These are phyloP conservation scores for Coregonus sp. DNA, from an alignment of 2,797 vertebrate genomes.

Conservation along the genomic window DNA sequence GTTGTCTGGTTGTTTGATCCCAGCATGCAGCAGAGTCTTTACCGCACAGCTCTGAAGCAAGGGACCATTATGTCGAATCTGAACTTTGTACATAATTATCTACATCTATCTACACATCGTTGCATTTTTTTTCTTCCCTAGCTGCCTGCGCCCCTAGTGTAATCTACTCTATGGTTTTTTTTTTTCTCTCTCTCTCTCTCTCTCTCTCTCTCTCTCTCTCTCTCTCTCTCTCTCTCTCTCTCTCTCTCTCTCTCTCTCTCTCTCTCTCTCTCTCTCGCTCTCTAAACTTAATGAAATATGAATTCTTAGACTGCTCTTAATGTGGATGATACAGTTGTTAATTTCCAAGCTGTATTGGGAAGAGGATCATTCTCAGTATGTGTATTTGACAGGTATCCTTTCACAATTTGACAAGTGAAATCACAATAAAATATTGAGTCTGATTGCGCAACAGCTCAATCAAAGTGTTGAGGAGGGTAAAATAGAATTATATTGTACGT, in stretches of 20 bases:
- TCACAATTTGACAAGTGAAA: not conserved
- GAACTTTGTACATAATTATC: constrained; percentile 77
- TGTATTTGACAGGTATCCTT: not conserved
- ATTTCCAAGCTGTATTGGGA: too few species aligned
- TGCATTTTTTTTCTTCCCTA: constrained; percentile 55
- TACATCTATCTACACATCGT: constrained; percentile 60
- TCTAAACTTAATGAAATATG: constrained; percentile 8
- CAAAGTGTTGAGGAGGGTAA: not conserved
- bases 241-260: constrained; percentile 29
- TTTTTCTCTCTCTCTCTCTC: not conserved
- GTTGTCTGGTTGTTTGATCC: constrained; percentile 59
- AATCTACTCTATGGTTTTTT: constrained; percentile 44
- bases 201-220: too few species aligned
- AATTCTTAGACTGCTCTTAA: too few species aligned
- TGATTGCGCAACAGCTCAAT: not conserved
- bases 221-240: too few species aligned
- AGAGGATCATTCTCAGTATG: not conserved
- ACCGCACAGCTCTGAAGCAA: constrained; percentile 50
- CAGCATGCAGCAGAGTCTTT: constrained; percentile 46
- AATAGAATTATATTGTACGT: too few species aligned
- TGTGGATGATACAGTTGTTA: too few species aligned
- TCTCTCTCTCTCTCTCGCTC: constrained; percentile 22
- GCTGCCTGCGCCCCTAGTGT: constrained; percentile 43
- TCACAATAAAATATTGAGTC: not conserved
- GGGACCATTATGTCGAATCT: constrained; percentile 64